Evolutionary conservation across 2,113 vertebrate species (phyloP), one percentile per base, ranked within the genome.

Genomic region (Motacilla tschutschensis): DNA sequence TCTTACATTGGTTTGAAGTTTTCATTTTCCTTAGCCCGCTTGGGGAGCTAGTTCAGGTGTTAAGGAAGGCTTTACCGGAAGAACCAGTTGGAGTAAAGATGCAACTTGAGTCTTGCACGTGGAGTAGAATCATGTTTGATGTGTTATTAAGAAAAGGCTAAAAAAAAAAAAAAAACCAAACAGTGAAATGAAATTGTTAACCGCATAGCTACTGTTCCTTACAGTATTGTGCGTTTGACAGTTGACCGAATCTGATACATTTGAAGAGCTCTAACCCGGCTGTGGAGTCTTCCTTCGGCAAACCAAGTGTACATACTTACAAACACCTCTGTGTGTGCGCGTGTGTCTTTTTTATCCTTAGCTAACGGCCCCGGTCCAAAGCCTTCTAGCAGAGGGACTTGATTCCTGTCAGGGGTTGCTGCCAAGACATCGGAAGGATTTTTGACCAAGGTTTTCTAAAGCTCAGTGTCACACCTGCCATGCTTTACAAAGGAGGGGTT

Each of bases 371-470:
- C 97, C 95, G 93, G 97, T 97, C 93, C 96, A 97, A 98, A 98
- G 97, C 97, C 96, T 97, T 97, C 97, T 98, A 97, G 89, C 96
- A 95, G 94, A 96, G 95, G 94, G 94, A 95, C 97, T 96, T 97
- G 96, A 97, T 97, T 98, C 97, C 97, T 96, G 95, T 97, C 96
- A 98, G 98, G 97, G 97, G 96, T 96, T 96, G 95, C 97, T 98
- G 98, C 97, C 97, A 98, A 97, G 97, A 98, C 97, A 98, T 98
- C 94, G 98, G 98, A 99, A 99, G 99, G 99, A 99, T 99, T 99
- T 99, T 99, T 99, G 99, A 99, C 99, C 98, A 99, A 98, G 98
- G 98, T 98, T 98, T 98, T 98, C 95, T 96, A 96, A 98, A 99
- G 99, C 98, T 98, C 98, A 96, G 97, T 99, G 99, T 99, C 99